These are phyloP conservation scores for Halotydeus destructor DNA, from an alignment of 1,140 invertebrate species.

Conservation along the genomic window DNA sequence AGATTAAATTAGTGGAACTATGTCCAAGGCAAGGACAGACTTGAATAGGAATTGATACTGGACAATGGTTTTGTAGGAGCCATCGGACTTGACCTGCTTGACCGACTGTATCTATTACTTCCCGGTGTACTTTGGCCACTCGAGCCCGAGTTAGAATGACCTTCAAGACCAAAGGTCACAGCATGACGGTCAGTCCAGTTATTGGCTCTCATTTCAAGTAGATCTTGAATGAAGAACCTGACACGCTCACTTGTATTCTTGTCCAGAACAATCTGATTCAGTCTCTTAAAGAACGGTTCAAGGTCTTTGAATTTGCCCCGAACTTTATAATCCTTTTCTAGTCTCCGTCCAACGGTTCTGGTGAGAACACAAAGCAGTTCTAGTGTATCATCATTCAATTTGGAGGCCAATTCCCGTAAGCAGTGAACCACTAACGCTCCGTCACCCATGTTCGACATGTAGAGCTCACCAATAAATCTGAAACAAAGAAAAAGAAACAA, in stretches of 20 bases:
- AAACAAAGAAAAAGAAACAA: slow-evolving; percentile 17
- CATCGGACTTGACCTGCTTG: too few species aligned
- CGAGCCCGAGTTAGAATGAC: too few species aligned
- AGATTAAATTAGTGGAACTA: too few species aligned
- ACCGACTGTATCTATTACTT: too few species aligned
- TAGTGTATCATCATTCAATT: slow-evolving; percentile 63
- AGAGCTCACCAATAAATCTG: slow-evolving; percentile 70
- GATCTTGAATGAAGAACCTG: slow-evolving; percentile 85
- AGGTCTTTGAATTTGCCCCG: too few species aligned
- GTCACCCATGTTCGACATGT: slow-evolving; percentile 73
- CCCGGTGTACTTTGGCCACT: too few species aligned
- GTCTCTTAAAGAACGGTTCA: slow-evolving; percentile 8
- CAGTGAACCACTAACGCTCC: slow-evolving; percentile 71
- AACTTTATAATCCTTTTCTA: slow-evolving; percentile 17
- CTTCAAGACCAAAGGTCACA: too few species aligned
- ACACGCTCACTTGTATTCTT: slow-evolving; percentile 46
- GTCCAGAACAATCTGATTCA: slow-evolving; percentile 21
- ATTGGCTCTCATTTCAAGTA: slow-evolving; percentile 58
- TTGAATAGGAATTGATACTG: too few species aligned
- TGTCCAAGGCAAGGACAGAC: too few species aligned
- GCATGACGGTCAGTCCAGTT: too few species aligned
- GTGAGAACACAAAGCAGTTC: slow-evolving; percentile 39
- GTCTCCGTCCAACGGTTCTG: slow-evolving; percentile 18
- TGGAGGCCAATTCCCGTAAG: slow-evolving; percentile 35
- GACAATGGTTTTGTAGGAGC: too few species aligned